These are phyloP conservation scores for Noctilio leporinus DNA, from an alignment of 2,113 vertebrate genomes.

Conservation along the genomic window DNA sequence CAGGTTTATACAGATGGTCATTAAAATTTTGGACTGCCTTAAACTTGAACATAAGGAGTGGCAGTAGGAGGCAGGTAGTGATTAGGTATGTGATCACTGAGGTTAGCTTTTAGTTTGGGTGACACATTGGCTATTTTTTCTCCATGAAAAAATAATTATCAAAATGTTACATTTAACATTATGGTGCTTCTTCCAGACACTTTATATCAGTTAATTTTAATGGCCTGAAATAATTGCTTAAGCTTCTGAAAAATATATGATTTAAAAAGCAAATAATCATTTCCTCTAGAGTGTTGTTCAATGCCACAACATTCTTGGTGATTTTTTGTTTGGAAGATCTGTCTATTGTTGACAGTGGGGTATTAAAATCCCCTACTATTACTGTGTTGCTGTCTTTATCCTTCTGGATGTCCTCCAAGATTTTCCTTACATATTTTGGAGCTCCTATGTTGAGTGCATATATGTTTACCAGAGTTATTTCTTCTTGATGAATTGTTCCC, in stretches of 20 bases:
- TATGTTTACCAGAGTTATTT: too few species aligned
- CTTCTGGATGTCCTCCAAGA: too few species aligned
- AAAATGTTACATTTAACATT: background rate
- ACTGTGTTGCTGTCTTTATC: too few species aligned
- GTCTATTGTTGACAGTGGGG: too few species aligned
- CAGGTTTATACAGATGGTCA: conserved; percentile 16
- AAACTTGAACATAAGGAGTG: background rate
- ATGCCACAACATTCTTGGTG: too few species aligned
- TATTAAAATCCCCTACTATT: too few species aligned
- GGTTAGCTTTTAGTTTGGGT: background rate
- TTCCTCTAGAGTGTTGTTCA: too few species aligned
- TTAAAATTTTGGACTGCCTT: conserved; percentile 1
- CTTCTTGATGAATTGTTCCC: too few species aligned
- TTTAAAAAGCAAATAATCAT: background rate
- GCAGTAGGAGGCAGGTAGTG: background rate
- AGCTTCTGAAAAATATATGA: background rate
- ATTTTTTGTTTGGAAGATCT: too few species aligned
- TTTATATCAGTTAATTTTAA: background rate
- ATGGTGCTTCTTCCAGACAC: background rate
- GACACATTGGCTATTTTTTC: background rate
- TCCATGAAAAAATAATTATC: background rate
- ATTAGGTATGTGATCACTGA: background rate
- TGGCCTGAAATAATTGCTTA: background rate
- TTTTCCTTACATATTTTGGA: too few species aligned
- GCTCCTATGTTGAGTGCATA: too few species aligned